These are phyloP conservation scores for Coleophora flavipennella DNA, from an alignment of 2,888 invertebrate species.

Conservation along the genomic window DNA sequence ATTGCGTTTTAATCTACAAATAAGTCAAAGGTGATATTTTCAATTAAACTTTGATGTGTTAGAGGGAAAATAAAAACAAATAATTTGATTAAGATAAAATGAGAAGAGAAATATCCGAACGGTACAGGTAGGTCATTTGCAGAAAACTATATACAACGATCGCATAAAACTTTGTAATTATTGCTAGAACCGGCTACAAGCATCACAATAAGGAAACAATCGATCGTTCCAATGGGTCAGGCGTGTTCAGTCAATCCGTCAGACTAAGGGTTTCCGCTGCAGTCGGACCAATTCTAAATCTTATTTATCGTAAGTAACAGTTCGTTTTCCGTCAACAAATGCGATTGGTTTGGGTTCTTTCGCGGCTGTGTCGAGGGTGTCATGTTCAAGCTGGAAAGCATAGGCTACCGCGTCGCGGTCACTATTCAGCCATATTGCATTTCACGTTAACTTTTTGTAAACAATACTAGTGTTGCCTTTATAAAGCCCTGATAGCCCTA, in stretches of 20 bases:
- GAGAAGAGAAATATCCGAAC: too few relatives aligned
- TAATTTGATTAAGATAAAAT: too few relatives aligned
- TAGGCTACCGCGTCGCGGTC: conserved; percentile 68
- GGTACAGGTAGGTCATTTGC: neutral
- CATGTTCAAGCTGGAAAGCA: conserved; percentile 71
- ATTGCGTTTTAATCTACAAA: conserved; percentile 1
- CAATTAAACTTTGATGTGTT: too few relatives aligned
- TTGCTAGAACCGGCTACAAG: conserved; percentile 39
- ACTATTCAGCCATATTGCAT: conserved; percentile 58
- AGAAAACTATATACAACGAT: conserved; percentile 13
- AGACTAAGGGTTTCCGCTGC: conserved; percentile 40
- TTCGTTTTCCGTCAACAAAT: conserved; percentile 30
- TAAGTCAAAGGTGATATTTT: neutral
- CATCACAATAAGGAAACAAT: conserved; percentile 68
- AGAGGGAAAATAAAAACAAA: too few relatives aligned
- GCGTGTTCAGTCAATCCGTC: conserved; percentile 65
- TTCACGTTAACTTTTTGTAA: conserved; percentile 57
- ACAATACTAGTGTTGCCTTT: conserved; percentile 46
- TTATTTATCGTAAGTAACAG: conserved; percentile 37
- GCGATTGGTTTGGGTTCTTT: conserved; percentile 38
- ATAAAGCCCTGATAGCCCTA: conserved; percentile 14
- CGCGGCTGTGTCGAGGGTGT: conserved; percentile 40
- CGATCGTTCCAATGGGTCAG: conserved; percentile 72
- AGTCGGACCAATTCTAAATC: conserved; percentile 40
- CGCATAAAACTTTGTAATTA: conserved; percentile 42